A percentile compares a stretch with the other conserved stretches of the same genome.
Conservation (phyloP, 2,797 vertebrate genomes). For the Xenops minutus region DNA sequence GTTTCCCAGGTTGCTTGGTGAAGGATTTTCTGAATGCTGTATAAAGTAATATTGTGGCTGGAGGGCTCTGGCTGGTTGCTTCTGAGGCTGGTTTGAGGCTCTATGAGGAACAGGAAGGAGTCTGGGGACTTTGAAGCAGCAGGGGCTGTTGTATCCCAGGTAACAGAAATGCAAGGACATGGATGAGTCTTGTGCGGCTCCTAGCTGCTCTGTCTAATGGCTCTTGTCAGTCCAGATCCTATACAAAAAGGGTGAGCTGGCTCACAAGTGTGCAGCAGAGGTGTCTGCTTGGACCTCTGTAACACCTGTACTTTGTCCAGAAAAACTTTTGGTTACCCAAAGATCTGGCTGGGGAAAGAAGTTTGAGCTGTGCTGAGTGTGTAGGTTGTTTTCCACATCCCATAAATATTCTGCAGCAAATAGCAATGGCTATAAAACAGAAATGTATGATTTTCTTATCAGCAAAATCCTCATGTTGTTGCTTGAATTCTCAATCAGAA, state of each 20-base stretch:
- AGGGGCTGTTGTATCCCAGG: not conserved
- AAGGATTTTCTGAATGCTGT: not conserved
- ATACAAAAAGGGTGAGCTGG: not conserved
- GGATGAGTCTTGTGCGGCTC: not conserved
- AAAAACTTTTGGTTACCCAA: not conserved
- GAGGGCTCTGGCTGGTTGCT: not conserved
- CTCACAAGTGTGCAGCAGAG: not conserved
- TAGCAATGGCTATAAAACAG: not conserved
- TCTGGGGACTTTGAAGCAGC: not conserved
- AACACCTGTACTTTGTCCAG: not conserved
- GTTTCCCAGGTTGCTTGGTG: not conserved
- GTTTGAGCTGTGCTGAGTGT: not conserved
- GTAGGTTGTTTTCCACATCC: not conserved
- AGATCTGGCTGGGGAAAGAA: not conserved
- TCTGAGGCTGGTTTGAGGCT: not conserved
- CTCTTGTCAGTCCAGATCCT: not conserved
- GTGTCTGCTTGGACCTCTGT: not conserved
- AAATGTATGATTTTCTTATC: not conserved
- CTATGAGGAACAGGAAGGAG: not conserved
- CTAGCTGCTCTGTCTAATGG: not conserved
- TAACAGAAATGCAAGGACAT: not conserved
- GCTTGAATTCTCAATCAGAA: conserved; percentile 40
- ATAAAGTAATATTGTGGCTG: not conserved
- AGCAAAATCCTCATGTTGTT: conserved; percentile 1
- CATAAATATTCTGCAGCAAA: conserved; percentile 7